A percentile compares a stretch with the other conserved stretches of the same genome.
phyloP scores from a whole-genome alignment of 2,113 vertebrate species.

The Nanorana parkeri region DNA sequence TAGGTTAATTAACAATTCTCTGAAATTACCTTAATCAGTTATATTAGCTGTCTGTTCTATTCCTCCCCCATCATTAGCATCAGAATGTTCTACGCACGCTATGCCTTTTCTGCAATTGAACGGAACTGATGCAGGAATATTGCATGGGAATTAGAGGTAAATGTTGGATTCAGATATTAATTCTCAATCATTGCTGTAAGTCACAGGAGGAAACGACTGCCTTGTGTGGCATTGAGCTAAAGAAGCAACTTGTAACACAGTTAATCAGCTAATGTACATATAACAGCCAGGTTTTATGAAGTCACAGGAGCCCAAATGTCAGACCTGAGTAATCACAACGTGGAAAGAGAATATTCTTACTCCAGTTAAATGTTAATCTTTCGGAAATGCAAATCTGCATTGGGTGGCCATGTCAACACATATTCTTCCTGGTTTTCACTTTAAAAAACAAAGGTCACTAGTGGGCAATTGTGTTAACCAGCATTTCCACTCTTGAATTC shows the following conservation, averaged over 20 bases:
- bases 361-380: neutral
- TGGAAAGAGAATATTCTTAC: too few species aligned
- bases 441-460: too few species aligned
- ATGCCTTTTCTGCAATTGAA: neutral
- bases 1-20: slow-evolving; percentile 20
- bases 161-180: neutral
- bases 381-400: neutral
- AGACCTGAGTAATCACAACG: neutral
- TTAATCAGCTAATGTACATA: slow-evolving; percentile 8
- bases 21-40: neutral
- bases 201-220: neutral
- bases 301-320: neutral
- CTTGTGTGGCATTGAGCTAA: neutral
- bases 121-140: neutral
- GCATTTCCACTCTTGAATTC: too few species aligned
- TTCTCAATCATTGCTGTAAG: neutral
- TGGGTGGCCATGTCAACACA: neutral
- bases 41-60: neutral
- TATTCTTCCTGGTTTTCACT: too few species aligned
- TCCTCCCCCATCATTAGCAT: slow-evolving; percentile 20
- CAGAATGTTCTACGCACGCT: neutral
- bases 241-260: neutral
- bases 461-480: too few species aligned
- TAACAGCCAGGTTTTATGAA: neutral
- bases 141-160: neutral